Evolutionary conservation across 2,888 invertebrate genomes (phyloP), one percentile per base, ranked within the genome.

Genomic region (Biston stratarius): DNA sequence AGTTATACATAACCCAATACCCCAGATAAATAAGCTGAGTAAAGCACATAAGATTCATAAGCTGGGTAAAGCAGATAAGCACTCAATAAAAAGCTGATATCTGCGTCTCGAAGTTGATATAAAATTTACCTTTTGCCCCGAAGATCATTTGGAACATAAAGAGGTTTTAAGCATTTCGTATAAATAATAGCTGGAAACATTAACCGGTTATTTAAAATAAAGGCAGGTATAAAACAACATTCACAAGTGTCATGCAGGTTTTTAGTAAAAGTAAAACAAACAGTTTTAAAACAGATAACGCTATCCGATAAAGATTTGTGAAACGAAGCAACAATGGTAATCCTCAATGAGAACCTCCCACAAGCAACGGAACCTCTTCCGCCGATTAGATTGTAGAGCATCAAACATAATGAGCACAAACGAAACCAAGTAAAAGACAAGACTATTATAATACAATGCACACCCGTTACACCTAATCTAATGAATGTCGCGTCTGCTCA

Each of bases 281-380:
- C 71, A 68, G 65, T 74, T 78, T 75, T 63, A 55, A 69, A 76
- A 24, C 75, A 81, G 77, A 83, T 83, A 78, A 75, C 71, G 71
- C 70, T 64, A 70, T 62, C 61, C 71, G 83, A 86, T 86, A 82
- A 83, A 82, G 74, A 79, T 82, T 82, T 75, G 76, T 77, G 77
- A 80, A 79, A 72, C 72, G 69, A 74, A 74, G 72, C 75, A 85
- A 88, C 88, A 89, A 88, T 89, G 74, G 84, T 81, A 77, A 80
- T 81, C 75, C 75, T 80, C 82, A 82, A 82, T 79, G 83, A 74
- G 80, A 85, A 74, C 77, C 83, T 88, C 87, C 83, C 87, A 86
- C 87, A 82, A 75, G 76, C 88, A 90, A 90, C 89, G 87, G 89
- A 87, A 89, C 83, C 82, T 80, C 85, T 86, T 89, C 90, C 89